A percentile compares a stretch with the other conserved stretches of the same genome.
Conservation (phyloP, 1,140 invertebrate genomes). For the Chrysopa pallens region DNA sequence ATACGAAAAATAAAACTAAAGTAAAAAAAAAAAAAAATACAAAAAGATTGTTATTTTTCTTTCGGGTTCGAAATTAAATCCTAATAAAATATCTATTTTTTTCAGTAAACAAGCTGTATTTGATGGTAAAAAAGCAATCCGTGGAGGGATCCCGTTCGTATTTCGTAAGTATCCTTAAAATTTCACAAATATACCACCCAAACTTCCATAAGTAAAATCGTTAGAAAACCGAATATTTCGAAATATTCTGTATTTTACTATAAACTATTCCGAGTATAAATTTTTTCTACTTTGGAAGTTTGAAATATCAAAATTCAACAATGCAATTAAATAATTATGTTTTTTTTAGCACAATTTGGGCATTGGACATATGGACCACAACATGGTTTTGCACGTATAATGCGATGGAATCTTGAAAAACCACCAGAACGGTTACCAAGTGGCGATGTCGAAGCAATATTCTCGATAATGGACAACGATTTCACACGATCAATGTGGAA, state of each 20-base stretch:
- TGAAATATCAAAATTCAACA: not conserved
- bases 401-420: conserved; percentile 78
- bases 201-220: not conserved
- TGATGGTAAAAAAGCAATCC: conserved; percentile 86
- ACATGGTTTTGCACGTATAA: conserved; percentile 84
- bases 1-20: too few relatives aligned
- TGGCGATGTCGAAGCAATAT: conserved; percentile 80
- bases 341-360: conserved; percentile 74
- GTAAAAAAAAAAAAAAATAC: too few relatives aligned
- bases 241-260: too few relatives aligned
- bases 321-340: not conserved
- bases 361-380: conserved; percentile 83
- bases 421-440: conserved; percentile 66
- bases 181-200: too few relatives aligned
- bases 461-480: conserved; percentile 81
- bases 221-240: not conserved
- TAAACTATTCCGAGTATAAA: too few relatives aligned
- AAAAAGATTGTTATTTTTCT: too few relatives aligned
- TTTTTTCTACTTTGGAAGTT: not conserved
- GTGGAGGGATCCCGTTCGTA: conserved; percentile 88
- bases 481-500: conserved; percentile 89
- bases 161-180: conserved; percentile 64
- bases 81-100: too few relatives aligned
- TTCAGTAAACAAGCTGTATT: conserved; percentile 83
- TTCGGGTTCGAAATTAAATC: too few relatives aligned